Base-by-base conservation (phyloP, 2,888 invertebrate genomes). In the Lepas anatifera region DNA sequence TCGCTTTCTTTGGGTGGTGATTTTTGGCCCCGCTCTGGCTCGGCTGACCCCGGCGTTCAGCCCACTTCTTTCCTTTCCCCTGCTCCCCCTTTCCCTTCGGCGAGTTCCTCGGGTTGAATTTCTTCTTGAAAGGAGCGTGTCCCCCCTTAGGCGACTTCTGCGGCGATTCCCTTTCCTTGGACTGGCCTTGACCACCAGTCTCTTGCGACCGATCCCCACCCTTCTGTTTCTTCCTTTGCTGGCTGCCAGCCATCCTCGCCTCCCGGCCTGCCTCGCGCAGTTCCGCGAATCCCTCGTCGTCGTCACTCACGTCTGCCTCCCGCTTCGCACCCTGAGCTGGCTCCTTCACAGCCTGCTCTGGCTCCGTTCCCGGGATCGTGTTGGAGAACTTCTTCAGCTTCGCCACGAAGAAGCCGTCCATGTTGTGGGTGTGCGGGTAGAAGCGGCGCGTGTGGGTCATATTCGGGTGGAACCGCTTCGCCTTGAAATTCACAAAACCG, bases 361-460 rank as follows among this genome's bases (percentile, higher is more conserved):
- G 58, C 58, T 58, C 58, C 22, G 58, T 58, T 6, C 58, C 58
- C 32, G 83, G 83, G 82, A 86, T 83, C 52, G 86, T 84, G 82
- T 96, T 93, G 0, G 92, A 93, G 79, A 96, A 90, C 79, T 99
- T 99, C 81, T 95, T 95, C 22, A 99, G 81, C 82, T 99, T 99
- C 0, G 97, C 97, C 2, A 99, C 96, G 82, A 89, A 99, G 81
- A 99, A 99, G 6, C 99, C 99, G 81, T 99, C 99, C 90, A 99
- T 93, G 79, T 99, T 99, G 79, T 99, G 95, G 4, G 90, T 89
- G 79, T 99, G 99, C 0, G 99, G 99, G 81, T 99, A 99, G 82
- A 93, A 96, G 69, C 99, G 84, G 78, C 88, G 86, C 0, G 95
- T 90, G 71, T 93, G 80, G 77, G 92, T 92, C 80, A 99, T 81